These are phyloP conservation scores for Desmodus rotundus DNA, from an alignment of 2,113 vertebrate genomes.

Conservation along the genomic window DNA sequence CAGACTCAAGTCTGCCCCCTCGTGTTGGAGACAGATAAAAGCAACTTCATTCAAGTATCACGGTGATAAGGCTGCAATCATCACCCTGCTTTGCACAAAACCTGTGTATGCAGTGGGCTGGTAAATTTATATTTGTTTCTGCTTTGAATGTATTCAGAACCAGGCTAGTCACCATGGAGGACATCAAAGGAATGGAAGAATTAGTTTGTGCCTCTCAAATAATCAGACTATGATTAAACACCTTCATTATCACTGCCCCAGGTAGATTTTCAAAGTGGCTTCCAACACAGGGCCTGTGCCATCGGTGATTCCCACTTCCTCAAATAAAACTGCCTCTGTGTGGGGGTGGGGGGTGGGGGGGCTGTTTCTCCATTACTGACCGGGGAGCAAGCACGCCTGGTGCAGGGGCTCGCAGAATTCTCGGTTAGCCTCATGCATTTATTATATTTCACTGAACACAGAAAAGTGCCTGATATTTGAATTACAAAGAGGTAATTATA, in stretches of 20 bases:
- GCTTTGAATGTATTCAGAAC: background rate
- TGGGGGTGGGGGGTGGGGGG: too few species aligned
- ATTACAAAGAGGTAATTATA: background rate
- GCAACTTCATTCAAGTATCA: background rate
- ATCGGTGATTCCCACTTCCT: background rate
- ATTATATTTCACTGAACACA: background rate
- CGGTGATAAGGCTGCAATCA: background rate
- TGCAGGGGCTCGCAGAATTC: too few species aligned
- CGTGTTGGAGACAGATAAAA: conserved; percentile 43
- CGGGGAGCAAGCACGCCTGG: background rate
- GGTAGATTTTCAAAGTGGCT: background rate
- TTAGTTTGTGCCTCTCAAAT: background rate
- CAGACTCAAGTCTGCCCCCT: conserved; percentile 76
- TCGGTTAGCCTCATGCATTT: background rate
- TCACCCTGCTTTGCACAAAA: background rate
- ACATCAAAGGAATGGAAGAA: background rate
- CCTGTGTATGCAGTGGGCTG: accelerated
- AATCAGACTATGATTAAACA: background rate
- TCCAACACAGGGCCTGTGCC: too few species aligned
- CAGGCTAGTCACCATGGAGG: background rate
- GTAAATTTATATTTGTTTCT: background rate
- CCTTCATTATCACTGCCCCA: background rate
- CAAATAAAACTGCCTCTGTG: background rate
- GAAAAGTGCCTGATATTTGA: background rate
- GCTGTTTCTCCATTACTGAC: background rate